Base-by-base conservation (phyloP, 2,888 invertebrate species). In the Pseudolycoriella hygida region DNA sequence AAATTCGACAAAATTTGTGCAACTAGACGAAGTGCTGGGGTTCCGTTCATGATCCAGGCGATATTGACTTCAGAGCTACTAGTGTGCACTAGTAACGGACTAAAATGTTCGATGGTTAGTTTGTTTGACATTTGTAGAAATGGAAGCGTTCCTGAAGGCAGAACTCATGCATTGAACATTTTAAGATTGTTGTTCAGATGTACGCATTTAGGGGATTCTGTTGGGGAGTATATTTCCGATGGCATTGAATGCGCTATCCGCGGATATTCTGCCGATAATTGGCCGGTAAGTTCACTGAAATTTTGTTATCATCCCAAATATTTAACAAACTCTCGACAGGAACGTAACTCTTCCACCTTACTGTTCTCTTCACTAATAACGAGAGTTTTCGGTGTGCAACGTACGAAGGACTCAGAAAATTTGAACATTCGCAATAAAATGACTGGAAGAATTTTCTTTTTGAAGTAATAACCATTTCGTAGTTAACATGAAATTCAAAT, bases 1-100 rank as follows among this genome's bases (percentile, higher is more conserved):
- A 10, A 55, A 56, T 50, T 49, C 46, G 57, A 57, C 2, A 73
- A 74, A 56, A 62, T 85, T 12, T 86, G 84, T 56, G 73, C 87
- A 4, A 94, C 94, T 0, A 69, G 96, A 17, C 70, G 96, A 49
- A 92, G 93, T 61, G 96, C 93, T 11, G 97, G 96, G 1, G 71
- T 97, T 45, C 96, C 96, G 0, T 94, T 86, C 60, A 81, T 93
- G 71, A 76, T 70, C 40, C 67, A 88, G 79, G 85, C 85, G 0
- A 62, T 90, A 20, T 70, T 89, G 3, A 76, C 77, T 6, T 78
- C 85, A 0, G 85, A 87, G 60, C 70, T 82, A 6, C 69, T 72
- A 51, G 67, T 73, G n/a, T 68, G 70, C 44, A 70, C 73, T 47
- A 62, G 69, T 1, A 61, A 63, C n/a, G 66, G 72, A 44, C 72